phyloP scores from a whole-genome alignment of 2,113 vertebrate genomes.

The Scytalopus superciliaris region DNA sequence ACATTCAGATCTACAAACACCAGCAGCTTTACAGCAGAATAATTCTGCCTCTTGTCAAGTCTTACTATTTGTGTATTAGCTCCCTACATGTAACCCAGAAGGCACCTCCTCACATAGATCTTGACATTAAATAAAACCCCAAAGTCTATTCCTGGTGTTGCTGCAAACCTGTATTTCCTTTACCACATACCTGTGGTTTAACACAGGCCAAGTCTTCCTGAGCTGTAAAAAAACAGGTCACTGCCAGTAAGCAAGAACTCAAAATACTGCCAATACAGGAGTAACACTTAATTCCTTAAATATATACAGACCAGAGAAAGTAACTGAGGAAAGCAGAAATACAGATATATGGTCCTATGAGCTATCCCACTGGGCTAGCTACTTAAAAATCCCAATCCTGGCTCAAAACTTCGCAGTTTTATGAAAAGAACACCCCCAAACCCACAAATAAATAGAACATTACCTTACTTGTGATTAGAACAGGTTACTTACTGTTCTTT shows the following conservation, averaged over 20 bases:
- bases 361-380: background rate
- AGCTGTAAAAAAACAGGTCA: background rate
- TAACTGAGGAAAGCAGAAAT: background rate
- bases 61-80: background rate
- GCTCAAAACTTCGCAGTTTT: background rate
- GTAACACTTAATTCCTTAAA: background rate
- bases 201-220: background rate
- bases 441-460: background rate
- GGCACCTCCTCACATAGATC: background rate
- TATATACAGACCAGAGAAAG: background rate
- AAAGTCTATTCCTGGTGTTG: background rate
- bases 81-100: background rate
- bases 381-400: background rate
- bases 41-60: background rate
- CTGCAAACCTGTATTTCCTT: background rate
- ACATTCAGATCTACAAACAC: background rate
- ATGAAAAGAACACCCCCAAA: background rate
- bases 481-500: conserved; percentile 91
- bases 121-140: background rate
- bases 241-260: background rate
- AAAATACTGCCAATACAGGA: background rate
- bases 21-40: background rate
- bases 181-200: background rate
- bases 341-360: background rate
- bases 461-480: background rate